Conservation (phyloP, 2,113 vertebrate species). For the Ictalurus punctatus region DNA sequence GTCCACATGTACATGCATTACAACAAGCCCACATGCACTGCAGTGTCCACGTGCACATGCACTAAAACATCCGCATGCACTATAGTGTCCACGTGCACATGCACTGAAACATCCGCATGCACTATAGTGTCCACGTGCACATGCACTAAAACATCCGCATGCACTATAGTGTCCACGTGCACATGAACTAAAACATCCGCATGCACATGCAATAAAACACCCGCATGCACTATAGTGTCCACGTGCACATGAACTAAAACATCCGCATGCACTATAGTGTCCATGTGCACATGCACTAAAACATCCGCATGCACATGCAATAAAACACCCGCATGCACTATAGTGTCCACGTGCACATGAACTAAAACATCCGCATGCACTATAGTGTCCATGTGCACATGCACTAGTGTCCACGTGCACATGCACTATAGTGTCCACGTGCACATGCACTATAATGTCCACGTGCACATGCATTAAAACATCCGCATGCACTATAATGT, state of each 20-base stretch:
- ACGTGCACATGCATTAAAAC: not conserved
- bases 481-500: conserved; percentile 26
- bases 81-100: not conserved
- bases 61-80: not conserved
- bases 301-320: not conserved
- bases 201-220: too few relatives aligned
- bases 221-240: too few relatives aligned
- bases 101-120: not conserved
- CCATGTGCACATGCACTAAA: too few relatives aligned
- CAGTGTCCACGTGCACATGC: not conserved
- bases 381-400: too few relatives aligned
- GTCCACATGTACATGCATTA: too few relatives aligned
- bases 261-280: too few relatives aligned
- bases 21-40: not conserved
- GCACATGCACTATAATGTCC: not conserved
- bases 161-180: not conserved
- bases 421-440: too few relatives aligned
- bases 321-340: not conserved
- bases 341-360: not conserved
- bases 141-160: not conserved
- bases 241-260: too few relatives aligned
- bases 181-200: not conserved
- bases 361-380: not conserved
- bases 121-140: not conserved
- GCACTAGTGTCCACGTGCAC: not conserved